These are phyloP conservation scores for Drosophila sp. DNA, from an alignment of 1,140 invertebrate species.

Conservation along the genomic window DNA sequence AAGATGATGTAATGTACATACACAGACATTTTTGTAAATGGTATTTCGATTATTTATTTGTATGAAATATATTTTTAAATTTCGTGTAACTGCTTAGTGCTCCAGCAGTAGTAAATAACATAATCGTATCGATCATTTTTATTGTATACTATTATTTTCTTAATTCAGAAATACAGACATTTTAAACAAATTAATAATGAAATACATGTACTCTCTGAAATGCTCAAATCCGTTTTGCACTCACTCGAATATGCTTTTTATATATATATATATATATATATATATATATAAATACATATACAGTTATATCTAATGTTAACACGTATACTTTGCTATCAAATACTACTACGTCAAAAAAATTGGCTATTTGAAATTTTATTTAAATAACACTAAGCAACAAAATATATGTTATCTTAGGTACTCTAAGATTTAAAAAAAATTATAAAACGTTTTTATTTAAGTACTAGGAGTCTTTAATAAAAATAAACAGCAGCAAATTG, in stretches of 20 bases:
- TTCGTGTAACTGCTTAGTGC: conserved; percentile 54
- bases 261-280: neutral
- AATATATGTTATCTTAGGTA: too few relatives aligned
- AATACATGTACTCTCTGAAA: conserved; percentile 8
- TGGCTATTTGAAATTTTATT: too few relatives aligned
- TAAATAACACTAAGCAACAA: too few relatives aligned
- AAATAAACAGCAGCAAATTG: too few relatives aligned
- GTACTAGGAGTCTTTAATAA: too few relatives aligned
- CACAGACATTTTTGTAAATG: conserved; percentile 24
- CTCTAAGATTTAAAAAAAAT: too few relatives aligned
- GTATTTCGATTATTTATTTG: conserved; percentile 16
- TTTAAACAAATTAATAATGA: conserved; percentile 9
- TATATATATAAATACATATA: neutral
- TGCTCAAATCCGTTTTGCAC: conserved; percentile 15
- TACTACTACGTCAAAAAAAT: too few relatives aligned
- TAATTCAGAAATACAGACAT: conserved; percentile 17
- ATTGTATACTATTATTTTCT: conserved; percentile 7
- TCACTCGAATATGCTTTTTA: neutral
- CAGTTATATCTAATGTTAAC: too few relatives aligned
- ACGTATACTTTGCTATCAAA: too few relatives aligned
- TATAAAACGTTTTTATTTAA: too few relatives aligned
- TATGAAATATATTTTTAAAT: conserved; percentile 13
- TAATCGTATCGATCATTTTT: neutral
- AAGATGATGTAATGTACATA: conserved; percentile 37
- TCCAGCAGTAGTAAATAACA: conserved; percentile 51